Evolutionary conservation across 2,888 invertebrate genomes (phyloP).

Genomic region (Lepidochrysops patricia): DNA sequence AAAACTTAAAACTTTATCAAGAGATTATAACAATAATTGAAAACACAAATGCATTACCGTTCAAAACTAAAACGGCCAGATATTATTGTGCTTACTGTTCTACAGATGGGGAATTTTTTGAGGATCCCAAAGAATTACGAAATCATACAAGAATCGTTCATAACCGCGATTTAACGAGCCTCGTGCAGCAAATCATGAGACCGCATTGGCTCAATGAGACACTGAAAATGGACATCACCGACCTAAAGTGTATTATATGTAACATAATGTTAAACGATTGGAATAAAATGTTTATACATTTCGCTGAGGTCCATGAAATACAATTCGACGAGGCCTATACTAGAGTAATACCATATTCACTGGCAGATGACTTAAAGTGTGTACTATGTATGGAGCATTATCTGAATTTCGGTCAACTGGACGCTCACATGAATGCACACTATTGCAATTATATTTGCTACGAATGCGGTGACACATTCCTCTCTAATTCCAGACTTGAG

Average conservation of each 20-base stretch:
- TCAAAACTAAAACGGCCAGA: constrained; percentile 33
- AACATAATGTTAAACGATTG: constrained; percentile 30
- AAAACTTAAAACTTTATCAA: constrained; percentile 30
- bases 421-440: constrained; percentile 53
- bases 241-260: constrained; percentile 40
- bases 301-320: constrained; percentile 33
- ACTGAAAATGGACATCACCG: constrained; percentile 42
- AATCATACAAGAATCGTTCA: constrained; percentile 37
- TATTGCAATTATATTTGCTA: constrained; percentile 49
- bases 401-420: constrained; percentile 35
- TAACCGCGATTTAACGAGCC: constrained; percentile 24
- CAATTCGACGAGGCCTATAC: constrained; percentile 37
- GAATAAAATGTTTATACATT: constrained; percentile 44
- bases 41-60: constrained; percentile 47
- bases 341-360: constrained; percentile 39
- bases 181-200: constrained; percentile 38
- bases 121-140: constrained; percentile 36
- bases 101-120: constrained; percentile 30
- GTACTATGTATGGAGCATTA: constrained; percentile 38
- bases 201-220: constrained; percentile 44
- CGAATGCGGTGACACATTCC: constrained; percentile 46
- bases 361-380: constrained; percentile 34
- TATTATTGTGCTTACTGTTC: constrained; percentile 46
- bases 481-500: constrained; percentile 33
- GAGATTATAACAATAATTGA: constrained; percentile 40